Evolutionary conservation across 1,140 invertebrate species (phyloP).

Genomic region (Trichoplusia ni): DNA sequence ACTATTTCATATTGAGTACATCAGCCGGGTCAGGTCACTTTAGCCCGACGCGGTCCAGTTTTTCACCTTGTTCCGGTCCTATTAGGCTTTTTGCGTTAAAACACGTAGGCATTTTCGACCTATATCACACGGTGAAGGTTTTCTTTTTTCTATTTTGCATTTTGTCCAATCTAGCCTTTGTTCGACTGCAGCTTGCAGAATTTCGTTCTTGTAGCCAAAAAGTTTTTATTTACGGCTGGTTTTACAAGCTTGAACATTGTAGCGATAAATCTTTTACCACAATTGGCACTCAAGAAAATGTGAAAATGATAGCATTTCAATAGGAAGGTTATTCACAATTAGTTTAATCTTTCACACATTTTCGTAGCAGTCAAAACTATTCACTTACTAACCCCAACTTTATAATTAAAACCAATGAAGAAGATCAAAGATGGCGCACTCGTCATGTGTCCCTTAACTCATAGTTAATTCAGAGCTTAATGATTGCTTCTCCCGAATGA

Average conservation of each 20-base stretch:
- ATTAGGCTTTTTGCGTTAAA: conserved; percentile 17
- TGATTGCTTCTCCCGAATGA: conserved; percentile 7
- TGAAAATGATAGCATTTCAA: no score
- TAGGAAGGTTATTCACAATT: no score
- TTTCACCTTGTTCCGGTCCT: conserved; percentile 4
- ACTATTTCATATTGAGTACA: no score
- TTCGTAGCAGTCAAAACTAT: not conserved
- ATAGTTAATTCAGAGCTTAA: conserved; percentile 20
- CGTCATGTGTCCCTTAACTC: not conserved
- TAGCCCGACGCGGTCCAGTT: not conserved
- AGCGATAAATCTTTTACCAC: no score
- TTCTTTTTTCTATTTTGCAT: no score
- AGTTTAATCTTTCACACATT: no score
- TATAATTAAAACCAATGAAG: not conserved
- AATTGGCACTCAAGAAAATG: no score
- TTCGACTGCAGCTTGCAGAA: no score
- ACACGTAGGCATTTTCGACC: not conserved
- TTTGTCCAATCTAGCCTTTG: no score
- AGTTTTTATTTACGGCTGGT: no score
- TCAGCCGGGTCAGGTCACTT: not conserved
- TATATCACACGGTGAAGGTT: not conserved
- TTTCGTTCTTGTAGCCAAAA: no score
- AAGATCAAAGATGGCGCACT: conserved; percentile 22
- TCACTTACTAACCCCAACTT: conserved; percentile 4
- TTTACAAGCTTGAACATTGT: no score